Conservation (phyloP, 2,888 invertebrate species). For the Tetranychus truncatus region DNA sequence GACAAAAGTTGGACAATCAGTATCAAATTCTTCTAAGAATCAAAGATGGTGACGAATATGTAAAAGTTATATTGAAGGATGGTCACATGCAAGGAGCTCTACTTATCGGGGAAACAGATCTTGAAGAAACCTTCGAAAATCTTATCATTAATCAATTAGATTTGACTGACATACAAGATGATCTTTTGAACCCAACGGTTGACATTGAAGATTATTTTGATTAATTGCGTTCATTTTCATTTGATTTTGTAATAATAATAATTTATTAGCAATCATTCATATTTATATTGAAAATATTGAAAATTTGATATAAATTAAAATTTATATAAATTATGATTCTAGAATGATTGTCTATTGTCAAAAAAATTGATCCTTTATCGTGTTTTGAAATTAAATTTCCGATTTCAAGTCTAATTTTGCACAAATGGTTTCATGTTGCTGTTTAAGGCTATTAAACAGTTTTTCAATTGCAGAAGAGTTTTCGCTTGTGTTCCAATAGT, state of each 20-base stretch:
- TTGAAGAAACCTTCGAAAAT: constrained; percentile 96
- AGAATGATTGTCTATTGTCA: no score
- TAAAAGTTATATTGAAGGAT: constrained; percentile 68
- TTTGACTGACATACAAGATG: constrained; percentile 65
- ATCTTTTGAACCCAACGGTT: constrained; percentile 79
- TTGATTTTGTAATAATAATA: background rate
- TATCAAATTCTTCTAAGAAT: constrained; percentile 70
- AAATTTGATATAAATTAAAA: no score
- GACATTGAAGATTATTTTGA: constrained; percentile 99
- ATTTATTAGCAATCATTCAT: no score
- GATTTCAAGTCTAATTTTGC: background rate
- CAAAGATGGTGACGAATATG: constrained; percentile 47
- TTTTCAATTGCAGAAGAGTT: background rate
- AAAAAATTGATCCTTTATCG: no score
- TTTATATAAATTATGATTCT: no score
- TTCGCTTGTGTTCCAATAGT: background rate
- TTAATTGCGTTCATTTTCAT: constrained; percentile 35
- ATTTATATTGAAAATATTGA: no score
- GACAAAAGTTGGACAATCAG: constrained; percentile 55
- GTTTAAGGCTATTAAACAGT: background rate
- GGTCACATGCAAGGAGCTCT: constrained; percentile 78
- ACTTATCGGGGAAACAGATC: constrained; percentile 83
- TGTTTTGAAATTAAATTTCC: no score
- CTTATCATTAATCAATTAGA: constrained; percentile 84
- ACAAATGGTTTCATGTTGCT: background rate